Evolutionary conservation across 2,113 vertebrate genomes (phyloP).

Genomic region (Nematolebias whitei): DNA sequence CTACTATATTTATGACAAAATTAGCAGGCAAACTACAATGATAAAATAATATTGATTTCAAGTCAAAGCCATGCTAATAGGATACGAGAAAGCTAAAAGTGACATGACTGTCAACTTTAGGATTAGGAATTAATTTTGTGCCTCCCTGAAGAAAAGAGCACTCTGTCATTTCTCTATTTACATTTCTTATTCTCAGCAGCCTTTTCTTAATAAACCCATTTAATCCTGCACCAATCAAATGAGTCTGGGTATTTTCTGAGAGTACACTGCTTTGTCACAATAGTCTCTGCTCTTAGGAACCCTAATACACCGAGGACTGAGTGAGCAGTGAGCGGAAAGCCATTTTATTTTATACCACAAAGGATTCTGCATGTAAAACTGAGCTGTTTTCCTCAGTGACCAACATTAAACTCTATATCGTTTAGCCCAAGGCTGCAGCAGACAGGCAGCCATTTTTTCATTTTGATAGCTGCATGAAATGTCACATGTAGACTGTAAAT

Average conservation of each 20-base stretch:
- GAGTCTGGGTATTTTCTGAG: conserved; percentile 22
- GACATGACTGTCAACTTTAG: too few species aligned
- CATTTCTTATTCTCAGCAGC: too few species aligned
- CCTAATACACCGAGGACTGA: conserved; percentile 9
- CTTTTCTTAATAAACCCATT: too few species aligned
- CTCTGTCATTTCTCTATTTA: too few species aligned
- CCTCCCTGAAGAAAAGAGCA: too few species aligned
- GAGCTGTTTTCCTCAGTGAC: conserved; percentile 36
- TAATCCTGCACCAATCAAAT: too few species aligned
- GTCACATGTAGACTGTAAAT: conserved; percentile 21
- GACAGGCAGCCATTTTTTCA: conserved; percentile 10
- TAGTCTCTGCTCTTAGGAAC: conserved; percentile 15
- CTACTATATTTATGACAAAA: too few species aligned
- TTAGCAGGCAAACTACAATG: too few species aligned
- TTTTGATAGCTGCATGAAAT: conserved; percentile 18
- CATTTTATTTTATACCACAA: conserved; percentile 31
- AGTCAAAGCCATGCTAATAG: too few species aligned
- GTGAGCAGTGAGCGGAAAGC: conserved; percentile 37
- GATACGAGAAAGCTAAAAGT: too few species aligned
- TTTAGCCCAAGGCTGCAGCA: background rate
- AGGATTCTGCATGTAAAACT: conserved; percentile 34
- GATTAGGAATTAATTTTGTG: too few species aligned
- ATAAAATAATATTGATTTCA: too few species aligned
- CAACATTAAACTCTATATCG: background rate
- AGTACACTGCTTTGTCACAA: conserved; percentile 14